Conservation (phyloP, 2,797 vertebrate species). For the Mico argentatus region DNA sequence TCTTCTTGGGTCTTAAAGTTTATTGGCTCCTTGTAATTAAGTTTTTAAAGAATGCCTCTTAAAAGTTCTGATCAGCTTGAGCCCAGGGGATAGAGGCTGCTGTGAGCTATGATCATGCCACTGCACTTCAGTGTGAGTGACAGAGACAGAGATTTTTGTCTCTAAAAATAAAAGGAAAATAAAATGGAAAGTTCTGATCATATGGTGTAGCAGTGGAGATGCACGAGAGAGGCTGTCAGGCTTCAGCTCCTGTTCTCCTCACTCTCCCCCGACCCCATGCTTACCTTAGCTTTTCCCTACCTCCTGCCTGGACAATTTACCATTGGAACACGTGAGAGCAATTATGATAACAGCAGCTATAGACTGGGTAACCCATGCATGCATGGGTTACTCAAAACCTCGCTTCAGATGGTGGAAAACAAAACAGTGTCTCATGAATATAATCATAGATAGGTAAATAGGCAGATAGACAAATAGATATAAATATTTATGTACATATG, state of each 20-base stretch:
- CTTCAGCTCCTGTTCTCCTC: not conserved
- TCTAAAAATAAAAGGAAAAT: not conserved
- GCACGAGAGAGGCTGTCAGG: not conserved
- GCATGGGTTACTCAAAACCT: slow-evolving; percentile 33
- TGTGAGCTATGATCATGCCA: not conserved
- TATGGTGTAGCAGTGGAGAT: not conserved
- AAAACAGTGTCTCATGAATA: not conserved
- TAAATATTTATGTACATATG: not conserved
- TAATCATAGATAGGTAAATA: not conserved
- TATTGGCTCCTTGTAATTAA: not conserved
- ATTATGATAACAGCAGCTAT: slow-evolving; percentile 52
- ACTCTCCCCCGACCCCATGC: fast-evolving
- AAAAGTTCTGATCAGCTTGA: not conserved
- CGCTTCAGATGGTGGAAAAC: not conserved
- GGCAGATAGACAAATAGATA: not conserved
- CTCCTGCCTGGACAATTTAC: not conserved
- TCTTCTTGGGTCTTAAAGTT: not conserved
- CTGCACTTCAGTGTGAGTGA: not conserved
- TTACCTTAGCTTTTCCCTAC: not conserved
- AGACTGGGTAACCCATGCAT: not conserved
- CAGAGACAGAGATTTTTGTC: not conserved
- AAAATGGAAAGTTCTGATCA: not conserved
- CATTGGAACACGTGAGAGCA: slow-evolving; percentile 28
- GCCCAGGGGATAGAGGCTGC: not conserved
- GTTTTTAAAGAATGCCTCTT: not conserved